These are phyloP conservation scores for Hipparchia sbordonii DNA, from an alignment of 2,888 invertebrate genomes.

Conservation along the genomic window DNA sequence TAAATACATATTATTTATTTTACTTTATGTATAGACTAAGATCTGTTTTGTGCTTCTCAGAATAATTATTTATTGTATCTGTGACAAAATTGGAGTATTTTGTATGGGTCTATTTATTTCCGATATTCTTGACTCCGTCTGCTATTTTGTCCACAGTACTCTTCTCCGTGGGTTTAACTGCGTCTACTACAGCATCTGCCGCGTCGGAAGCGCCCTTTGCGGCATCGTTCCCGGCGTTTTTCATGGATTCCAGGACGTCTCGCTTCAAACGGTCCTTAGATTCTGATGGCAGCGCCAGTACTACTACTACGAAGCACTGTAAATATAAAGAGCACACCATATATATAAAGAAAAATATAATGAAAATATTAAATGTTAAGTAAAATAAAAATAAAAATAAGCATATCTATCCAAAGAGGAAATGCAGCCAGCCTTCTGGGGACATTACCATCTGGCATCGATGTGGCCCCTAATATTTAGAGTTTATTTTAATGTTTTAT, in stretches of 20 bases:
- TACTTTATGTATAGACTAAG: too few relatives aligned
- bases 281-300: constrained; percentile 54
- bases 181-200: constrained; percentile 68
- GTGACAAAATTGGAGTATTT: not conserved
- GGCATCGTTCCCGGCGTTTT: constrained; percentile 67
- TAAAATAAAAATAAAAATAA: too few relatives aligned
- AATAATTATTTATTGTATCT: not conserved
- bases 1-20: too few relatives aligned
- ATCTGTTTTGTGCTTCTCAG: too few relatives aligned
- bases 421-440: too few relatives aligned
- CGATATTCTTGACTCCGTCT: constrained; percentile 56
- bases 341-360: too few relatives aligned
- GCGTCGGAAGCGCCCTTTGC: constrained; percentile 65
- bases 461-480: too few relatives aligned
- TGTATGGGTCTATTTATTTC: not conserved
- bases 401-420: too few relatives aligned
- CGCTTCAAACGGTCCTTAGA: constrained; percentile 53
- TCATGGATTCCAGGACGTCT: constrained; percentile 71
- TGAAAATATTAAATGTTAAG: too few relatives aligned
- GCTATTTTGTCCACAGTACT: constrained; percentile 63
- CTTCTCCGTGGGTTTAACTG: constrained; percentile 73
- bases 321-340: not conserved
- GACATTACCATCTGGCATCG: too few relatives aligned
- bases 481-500: too few relatives aligned
- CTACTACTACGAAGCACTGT: constrained; percentile 33